phyloP scores from a whole-genome alignment of 64 coral and sea anemone genomes.

The Catalaphyllia jardinei region DNA sequence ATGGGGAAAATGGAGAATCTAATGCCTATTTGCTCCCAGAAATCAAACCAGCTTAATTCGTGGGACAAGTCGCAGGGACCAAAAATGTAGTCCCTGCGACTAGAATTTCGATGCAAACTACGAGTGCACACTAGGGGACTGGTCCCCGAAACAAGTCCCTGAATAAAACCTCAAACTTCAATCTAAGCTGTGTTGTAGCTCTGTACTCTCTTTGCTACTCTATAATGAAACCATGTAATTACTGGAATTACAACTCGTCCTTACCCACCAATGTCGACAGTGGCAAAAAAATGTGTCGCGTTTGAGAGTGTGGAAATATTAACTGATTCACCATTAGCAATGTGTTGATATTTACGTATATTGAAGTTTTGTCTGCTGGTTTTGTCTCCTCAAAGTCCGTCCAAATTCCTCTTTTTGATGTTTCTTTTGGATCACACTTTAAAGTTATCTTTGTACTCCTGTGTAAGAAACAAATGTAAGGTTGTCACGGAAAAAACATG shows the following conservation, averaged over 20 bases:
- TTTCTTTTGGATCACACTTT: background rate
- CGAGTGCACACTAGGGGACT: background rate
- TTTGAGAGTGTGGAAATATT: too few relatives aligned
- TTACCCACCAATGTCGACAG: conserved; percentile 22
- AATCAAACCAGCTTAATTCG: too few relatives aligned
- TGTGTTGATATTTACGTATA: conserved; percentile 22
- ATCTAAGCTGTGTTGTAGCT: conserved; percentile 29
- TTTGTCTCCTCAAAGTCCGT: background rate
- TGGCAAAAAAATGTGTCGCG: too few relatives aligned
- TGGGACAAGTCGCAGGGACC: too few relatives aligned
- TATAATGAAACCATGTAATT: conserved; percentile 30
- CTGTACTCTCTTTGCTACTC: conserved; percentile 32
- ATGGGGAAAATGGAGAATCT: too few relatives aligned
- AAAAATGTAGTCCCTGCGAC: too few relatives aligned
- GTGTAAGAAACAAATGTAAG: background rate
- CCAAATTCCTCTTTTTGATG: background rate
- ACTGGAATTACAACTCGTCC: conserved; percentile 15
- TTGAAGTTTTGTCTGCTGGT: background rate
- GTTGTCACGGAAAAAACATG: too few relatives aligned
- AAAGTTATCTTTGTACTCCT: conserved; percentile 20
- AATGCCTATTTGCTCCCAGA: too few relatives aligned
- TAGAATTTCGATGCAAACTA: too few relatives aligned
- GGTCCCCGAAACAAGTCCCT: background rate
- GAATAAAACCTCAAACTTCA: background rate
- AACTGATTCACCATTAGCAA: too few relatives aligned